Base-by-base conservation (phyloP, 2,888 invertebrate species). In the Empis stercorea region DNA sequence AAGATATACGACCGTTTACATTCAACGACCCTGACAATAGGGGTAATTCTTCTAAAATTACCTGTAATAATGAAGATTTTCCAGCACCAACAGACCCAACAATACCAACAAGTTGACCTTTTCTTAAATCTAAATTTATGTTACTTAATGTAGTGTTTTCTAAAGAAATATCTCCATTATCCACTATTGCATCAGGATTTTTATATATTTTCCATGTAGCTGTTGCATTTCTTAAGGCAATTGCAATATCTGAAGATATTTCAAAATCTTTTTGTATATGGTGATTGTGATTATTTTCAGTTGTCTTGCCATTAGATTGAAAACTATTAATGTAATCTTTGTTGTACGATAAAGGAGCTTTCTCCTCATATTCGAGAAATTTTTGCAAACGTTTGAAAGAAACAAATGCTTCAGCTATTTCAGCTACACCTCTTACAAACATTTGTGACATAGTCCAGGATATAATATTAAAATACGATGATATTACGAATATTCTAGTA, bases 1-100 rank as follows among this genome's bases (percentile, higher is more conserved):
- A 92, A 23, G 83, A 80, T 13, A 81, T 49, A 32, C 62, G 70
- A 3, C 81, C 89, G 44, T 74, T 73, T 13, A 84, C 72, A 46
- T 75, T 71, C 16, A 87, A 67, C 11, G 57, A 59, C 3, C 79
- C 77, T 36, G 54, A 52, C 13, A 56, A 56, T 30, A 80, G 63
- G 1, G 79, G 77, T 51, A 88, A 69, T 66, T 89, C 89, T 43
- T 81, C 79, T 44, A 89, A 72, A 48, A 89, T 73, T 40, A 80
- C 73, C 62, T 82, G 79, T 43, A 83, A 64, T 45, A 83, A 63
- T 13, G 80, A 80, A 45, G 77, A 78, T 74, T 84, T 87, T 43
- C 86, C 87, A 30, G 80, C 72, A 9, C 86, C 87, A 1, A 87
- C 86, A 45, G 81, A 75, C 10, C 87, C 87, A 44, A 87, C 80